Conservation (phyloP, 2,797 vertebrate genomes). For the Thaleichthys pacificus region DNA sequence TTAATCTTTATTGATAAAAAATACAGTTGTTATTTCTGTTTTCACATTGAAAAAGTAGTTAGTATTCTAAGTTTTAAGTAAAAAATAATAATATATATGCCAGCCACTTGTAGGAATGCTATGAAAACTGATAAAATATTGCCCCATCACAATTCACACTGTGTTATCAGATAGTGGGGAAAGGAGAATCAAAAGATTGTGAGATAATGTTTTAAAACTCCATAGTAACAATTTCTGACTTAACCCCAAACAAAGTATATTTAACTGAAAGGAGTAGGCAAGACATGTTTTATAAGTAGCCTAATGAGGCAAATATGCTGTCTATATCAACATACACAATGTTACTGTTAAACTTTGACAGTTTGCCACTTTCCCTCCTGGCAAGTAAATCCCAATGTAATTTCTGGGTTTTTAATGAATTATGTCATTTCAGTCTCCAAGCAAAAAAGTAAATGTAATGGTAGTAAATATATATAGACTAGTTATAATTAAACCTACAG, state of each 20-base stretch:
- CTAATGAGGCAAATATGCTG: background rate
- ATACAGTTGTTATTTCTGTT: slow-evolving; percentile 28
- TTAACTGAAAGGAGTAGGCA: no score
- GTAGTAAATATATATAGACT: background rate
- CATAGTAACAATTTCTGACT: background rate
- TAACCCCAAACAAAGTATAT: background rate
- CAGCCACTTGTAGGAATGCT: background rate
- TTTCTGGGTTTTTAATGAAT: background rate
- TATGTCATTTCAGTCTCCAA: background rate
- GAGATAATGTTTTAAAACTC: background rate
- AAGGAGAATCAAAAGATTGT: background rate
- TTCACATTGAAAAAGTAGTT: background rate
- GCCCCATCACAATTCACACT: background rate
- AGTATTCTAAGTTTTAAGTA: background rate
- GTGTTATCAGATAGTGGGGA: background rate
- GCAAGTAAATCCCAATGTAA: background rate
- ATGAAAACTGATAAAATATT: background rate
- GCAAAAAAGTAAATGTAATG: background rate
- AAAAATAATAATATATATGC: background rate
- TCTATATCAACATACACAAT: background rate
- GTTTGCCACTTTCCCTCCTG: background rate
- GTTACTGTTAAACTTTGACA: background rate
- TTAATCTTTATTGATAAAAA: slow-evolving; percentile 59
- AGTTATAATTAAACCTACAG: background rate
- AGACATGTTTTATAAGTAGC: background rate